Base-by-base conservation (phyloP, 2,888 invertebrate genomes). In the Lycophotia porphyrea region DNA sequence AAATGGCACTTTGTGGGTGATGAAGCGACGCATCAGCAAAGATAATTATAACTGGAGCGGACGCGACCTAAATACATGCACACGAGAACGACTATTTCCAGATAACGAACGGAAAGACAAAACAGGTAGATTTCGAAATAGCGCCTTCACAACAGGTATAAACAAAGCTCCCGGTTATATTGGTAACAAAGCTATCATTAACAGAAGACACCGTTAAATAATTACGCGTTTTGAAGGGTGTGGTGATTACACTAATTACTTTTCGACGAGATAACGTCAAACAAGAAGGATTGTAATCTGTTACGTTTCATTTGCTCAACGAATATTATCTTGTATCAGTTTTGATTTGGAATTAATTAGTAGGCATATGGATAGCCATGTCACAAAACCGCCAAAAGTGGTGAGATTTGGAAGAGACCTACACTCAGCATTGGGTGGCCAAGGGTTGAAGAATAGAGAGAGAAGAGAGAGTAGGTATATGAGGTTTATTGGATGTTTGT, bases 51-150 rank as follows among this genome's bases (percentile, higher is more conserved):
- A 92, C 93, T 91, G 90, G 91, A 87, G 73, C 81, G 91, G 91
- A 92, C 92, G 90, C 94, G 95, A 95, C 96, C 95, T 90, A 94
- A 93, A 96, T 96, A 91, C 93, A 88, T 87, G 87, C 89, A 92
- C 92, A 94, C 92, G 93, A 93, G 93, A 91, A 93, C 89, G 90
- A 92, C 93, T 94, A 95, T 95, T 95, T 94, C 90, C 92, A 94
- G 92, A 92, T 91, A 90, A 91, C 90, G 85, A 90, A 91, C 90
- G 85, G 92, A 89, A 92, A 93, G 91, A 92, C 92, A 92, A 91
- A 91, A 91, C 94, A 95, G 94, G 94, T 95, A 92, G 87, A 90
- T 93, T 93, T 93, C 88, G 92, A 94, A 94, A 95, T 92, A 93
- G 88, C 91, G 80, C 89, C 90, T 81, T 69, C 68, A 83, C 74